A percentile compares a stretch with the other conserved stretches of the same genome.
Conservation (phyloP, 2,888 invertebrate genomes). For the Chrysina gloriosa region DNA sequence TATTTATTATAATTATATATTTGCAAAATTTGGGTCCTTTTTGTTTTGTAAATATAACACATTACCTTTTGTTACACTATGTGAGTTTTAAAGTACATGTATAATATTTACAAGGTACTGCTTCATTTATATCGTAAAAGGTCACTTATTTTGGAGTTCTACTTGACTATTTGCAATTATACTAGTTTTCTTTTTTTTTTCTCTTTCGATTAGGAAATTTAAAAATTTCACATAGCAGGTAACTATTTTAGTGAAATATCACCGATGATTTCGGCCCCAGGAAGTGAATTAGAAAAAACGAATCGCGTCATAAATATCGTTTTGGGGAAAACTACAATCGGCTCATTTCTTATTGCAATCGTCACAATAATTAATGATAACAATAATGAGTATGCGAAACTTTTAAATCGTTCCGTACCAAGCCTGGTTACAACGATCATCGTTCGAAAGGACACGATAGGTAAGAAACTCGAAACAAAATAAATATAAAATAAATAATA, state of each 20-base stretch:
- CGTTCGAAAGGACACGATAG: constrained; percentile 37
- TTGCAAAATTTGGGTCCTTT: constrained; percentile 61
- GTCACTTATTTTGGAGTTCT: constrained; percentile 63
- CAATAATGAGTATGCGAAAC: constrained; percentile 22
- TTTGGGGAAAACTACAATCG: too few species aligned
- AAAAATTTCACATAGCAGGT: constrained; percentile 35
- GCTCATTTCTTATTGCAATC: too few species aligned
- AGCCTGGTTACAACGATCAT: constrained; percentile 56
- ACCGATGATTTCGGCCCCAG: too few species aligned
- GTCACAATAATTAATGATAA: too few species aligned
- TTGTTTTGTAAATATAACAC: constrained; percentile 59
- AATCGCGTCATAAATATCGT: too few species aligned
- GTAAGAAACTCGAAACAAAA: constrained; percentile 55
- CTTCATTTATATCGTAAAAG: constrained; percentile 62
- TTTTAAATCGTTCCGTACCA: constrained; percentile 47
- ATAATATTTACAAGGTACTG: constrained; percentile 64
- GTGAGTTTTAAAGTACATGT: constrained; percentile 32
- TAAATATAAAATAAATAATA: constrained; percentile 62
- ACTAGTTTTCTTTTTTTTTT: constrained; percentile 23
- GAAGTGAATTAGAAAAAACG: too few species aligned
- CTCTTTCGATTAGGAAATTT: constrained; percentile 2
- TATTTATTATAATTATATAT: constrained; percentile 55
- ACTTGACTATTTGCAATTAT: constrained; percentile 44
- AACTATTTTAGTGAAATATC: constrained; percentile 3
- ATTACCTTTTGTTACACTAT: constrained; percentile 53